phyloP scores from a whole-genome alignment of 1,140 invertebrate genomes.

The Bombus difficillimus region DNA sequence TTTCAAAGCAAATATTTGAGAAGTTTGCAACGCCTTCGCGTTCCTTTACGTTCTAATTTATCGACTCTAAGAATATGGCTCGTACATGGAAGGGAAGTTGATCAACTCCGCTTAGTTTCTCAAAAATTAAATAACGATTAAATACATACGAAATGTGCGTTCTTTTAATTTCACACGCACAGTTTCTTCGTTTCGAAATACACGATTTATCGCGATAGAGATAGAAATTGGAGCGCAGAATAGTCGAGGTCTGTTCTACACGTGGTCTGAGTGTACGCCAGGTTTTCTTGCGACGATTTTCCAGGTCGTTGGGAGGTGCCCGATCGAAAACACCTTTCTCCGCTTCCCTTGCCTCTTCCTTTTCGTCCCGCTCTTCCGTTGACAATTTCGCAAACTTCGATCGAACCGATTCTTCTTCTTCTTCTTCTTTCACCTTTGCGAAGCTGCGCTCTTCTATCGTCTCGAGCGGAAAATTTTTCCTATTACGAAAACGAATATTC shows the following conservation, averaged over 20 bases:
- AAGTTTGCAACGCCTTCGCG: too few species aligned
- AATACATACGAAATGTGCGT: too few species aligned
- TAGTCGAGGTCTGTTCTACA: neutral
- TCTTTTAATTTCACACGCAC: neutral
- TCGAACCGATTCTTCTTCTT: neutral
- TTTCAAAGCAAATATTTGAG: too few species aligned
- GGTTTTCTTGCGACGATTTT: constrained; percentile 47
- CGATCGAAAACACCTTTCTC: constrained; percentile 21
- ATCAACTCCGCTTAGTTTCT: too few species aligned
- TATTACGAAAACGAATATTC: too few species aligned
- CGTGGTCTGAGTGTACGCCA: neutral
- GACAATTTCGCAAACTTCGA: neutral
- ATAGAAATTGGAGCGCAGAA: neutral
- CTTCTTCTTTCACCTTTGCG: neutral
- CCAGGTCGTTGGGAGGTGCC: constrained; percentile 40
- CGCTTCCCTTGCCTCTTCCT: neutral
- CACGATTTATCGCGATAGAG: neutral
- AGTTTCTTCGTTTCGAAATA: neutral
- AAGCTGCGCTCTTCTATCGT: neutral
- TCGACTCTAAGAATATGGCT: too few species aligned
- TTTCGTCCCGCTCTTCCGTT: neutral
- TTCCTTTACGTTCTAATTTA: too few species aligned
- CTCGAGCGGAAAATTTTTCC: too few species aligned
- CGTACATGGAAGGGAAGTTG: too few species aligned
- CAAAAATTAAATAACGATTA: too few species aligned